Base-by-base conservation (phyloP, 2,113 vertebrate genomes). In the Chascanopsetta lugubris region DNA sequence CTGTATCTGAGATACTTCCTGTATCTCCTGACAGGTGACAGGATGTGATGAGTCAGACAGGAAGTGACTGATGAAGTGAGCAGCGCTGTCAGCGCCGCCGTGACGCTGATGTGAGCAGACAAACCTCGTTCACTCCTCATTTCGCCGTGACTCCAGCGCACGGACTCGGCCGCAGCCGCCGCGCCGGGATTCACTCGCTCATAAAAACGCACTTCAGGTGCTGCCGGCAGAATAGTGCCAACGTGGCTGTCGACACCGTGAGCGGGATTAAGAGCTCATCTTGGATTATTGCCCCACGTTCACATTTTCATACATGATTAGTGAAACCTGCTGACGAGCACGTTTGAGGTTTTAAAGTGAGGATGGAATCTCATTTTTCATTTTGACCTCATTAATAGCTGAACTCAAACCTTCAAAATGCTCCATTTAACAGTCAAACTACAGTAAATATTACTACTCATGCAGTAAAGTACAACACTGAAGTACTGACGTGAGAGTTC, bases 21-120 rank as follows among this genome's bases (percentile, higher is more conserved):
- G n/a, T n/a, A n/a, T n/a, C n/a, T n/a, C n/a, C n/a, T n/a, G n/a
- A n/a, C n/a, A n/a, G n/a, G n/a, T n/a, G n/a, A n/a, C n/a, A n/a
- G n/a, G n/a, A n/a, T n/a, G n/a, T n/a, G n/a, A n/a, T n/a, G n/a
- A n/a, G n/a, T n/a, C n/a, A n/a, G n/a, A n/a, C n/a, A n/a, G n/a
- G n/a, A n/a, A n/a, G n/a, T n/a, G n/a, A n/a, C 69, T 62, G 61
- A 73, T 59, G 67, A 80, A 72, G 60, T 70, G 61, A 78, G 67
- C 66, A 66, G 54, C 8, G 71, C 75, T 70, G 79, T 54, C 70
- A 61, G 61, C 51, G 11, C 47, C 53, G n/a, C 27, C 1, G 45
- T 13, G 49, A 73, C 59, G 24, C 66, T 67, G 82, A 76, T 70
- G 40, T 11, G 49, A 85, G 11, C 57, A 9, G 74, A 85, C 83